Evolutionary conservation across 2,797 vertebrate genomes (phyloP), one percentile per base, ranked within the genome.

Genomic region (Phoeniculus purpureus): DNA sequence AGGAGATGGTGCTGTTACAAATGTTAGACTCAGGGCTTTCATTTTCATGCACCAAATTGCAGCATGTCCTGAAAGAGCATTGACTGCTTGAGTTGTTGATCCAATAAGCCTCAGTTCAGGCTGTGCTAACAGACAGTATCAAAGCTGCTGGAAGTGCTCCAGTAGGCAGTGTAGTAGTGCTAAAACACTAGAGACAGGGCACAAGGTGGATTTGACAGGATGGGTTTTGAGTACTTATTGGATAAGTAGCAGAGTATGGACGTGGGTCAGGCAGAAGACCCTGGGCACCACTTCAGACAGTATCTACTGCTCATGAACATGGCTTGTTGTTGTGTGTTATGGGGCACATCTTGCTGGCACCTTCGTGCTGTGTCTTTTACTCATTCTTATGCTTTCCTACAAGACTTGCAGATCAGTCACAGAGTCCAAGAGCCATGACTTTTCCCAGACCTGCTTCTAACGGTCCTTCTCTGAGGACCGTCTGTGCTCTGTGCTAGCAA

Each of bases 191-290:
- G 34, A 59, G 9, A 10, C 9, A 31, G 6, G 4, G 17, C 31
- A 54, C 14, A 4, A 47, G 5, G 22, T 59, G 31, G 13, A 50
- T 81, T 86, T 48, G 25, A 15, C 6, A 23, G 23, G 7, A 2
- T 15, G 18, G 11, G 10, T 60, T 74, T 85, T 16, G 50, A 15
- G 14, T 71, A 15, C 0, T 0, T 37, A 3, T 51, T 7, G 32
- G 37, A 29, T 26, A 8, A 1, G 1, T 15, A 62, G 19, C 81
- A 32, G 23, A 74, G 11, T 4, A 13, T 1, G 18, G 25, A 15
- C 20, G 7, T 0, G 0, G 56, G 10, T 8, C 10, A 34, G 34
- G 23, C 10, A 74, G 31, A 54, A 61, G 23, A 50, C 3, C 5
- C 3, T 37, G 6, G 3, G 7, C 82, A 17, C 29, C 43, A 32